A percentile compares a stretch with the other conserved stretches of the same genome.
phyloP scores from a whole-genome alignment of 2,797 vertebrate genomes.

The Malurus leucopterus region DNA sequence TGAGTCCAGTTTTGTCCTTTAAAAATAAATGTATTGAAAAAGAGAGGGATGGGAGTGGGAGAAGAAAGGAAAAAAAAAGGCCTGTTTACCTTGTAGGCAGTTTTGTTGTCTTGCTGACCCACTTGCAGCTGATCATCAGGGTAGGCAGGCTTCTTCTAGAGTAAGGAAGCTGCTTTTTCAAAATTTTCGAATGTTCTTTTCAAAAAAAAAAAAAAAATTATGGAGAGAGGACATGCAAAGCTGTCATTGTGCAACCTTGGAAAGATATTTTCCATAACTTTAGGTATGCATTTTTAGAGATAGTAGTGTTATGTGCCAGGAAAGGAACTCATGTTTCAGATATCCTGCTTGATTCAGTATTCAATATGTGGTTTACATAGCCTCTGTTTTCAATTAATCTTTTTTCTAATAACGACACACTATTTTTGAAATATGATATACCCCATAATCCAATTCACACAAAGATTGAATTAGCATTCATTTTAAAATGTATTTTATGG shows the following conservation, averaged over 20 bases:
- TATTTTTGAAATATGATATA: neutral
- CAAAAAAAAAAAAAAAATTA: neutral
- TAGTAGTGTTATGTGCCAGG: accelerated
- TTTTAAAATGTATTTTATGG: neutral
- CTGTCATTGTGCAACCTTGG: neutral
- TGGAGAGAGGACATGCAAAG: neutral
- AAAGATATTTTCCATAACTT: neutral
- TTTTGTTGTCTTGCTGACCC: neutral
- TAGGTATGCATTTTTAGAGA: neutral
- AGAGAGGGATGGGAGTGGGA: accelerated
- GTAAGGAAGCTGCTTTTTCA: neutral
- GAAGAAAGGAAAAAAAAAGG: neutral
- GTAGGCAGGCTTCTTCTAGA: neutral
- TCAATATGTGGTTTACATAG: neutral
- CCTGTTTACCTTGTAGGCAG: neutral
- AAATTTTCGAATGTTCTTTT: neutral
- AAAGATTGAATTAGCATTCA: neutral
- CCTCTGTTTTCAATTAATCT: neutral
- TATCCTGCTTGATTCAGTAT: neutral
- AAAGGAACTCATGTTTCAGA: neutral
- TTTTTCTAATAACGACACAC: neutral
- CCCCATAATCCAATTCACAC: neutral
- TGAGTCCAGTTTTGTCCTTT: constrained; percentile 30
- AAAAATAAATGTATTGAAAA: neutral
- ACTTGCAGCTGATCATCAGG: neutral